Conservation (phyloP, 2,113 vertebrate genomes). For the Oreochromis spilurus region DNA sequence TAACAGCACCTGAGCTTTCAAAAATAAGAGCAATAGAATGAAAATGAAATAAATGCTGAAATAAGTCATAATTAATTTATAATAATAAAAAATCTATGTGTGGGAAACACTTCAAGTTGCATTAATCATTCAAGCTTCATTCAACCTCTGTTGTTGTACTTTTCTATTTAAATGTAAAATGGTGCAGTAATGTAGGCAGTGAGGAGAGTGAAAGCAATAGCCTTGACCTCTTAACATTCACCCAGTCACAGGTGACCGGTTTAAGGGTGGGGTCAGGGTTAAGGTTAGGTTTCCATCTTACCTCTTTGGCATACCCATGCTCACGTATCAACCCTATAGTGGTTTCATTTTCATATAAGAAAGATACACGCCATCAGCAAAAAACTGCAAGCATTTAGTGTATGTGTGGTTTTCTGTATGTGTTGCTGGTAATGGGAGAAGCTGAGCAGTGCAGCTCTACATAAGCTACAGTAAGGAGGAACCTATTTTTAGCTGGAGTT, state of each 20-base stretch:
- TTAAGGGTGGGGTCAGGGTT: background rate
- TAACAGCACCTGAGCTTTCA: background rate
- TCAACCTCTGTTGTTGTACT: background rate
- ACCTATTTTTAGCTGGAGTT: conserved; percentile 74
- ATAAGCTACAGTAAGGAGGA: conserved; percentile 45
- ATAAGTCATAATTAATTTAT: background rate
- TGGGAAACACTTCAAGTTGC: background rate
- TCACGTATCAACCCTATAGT: background rate
- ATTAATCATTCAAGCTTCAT: background rate
- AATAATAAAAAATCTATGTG: background rate
- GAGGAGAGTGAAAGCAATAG: background rate
- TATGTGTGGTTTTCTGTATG: background rate
- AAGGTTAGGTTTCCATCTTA: background rate
- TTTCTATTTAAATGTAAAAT: background rate
- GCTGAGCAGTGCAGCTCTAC: conserved; percentile 23
- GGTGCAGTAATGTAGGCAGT: background rate
- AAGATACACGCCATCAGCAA: background rate
- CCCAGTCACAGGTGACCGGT: background rate
- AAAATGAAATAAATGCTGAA: background rate
- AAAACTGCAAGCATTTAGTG: background rate
- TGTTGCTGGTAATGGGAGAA: conserved; percentile 2
- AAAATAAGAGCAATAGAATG: background rate
- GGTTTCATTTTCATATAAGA: background rate
- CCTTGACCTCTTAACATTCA: background rate
- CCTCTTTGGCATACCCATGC: background rate